phyloP scores from a whole-genome alignment of 2,113 vertebrate genomes.

The Monarcha castaneiventris region DNA sequence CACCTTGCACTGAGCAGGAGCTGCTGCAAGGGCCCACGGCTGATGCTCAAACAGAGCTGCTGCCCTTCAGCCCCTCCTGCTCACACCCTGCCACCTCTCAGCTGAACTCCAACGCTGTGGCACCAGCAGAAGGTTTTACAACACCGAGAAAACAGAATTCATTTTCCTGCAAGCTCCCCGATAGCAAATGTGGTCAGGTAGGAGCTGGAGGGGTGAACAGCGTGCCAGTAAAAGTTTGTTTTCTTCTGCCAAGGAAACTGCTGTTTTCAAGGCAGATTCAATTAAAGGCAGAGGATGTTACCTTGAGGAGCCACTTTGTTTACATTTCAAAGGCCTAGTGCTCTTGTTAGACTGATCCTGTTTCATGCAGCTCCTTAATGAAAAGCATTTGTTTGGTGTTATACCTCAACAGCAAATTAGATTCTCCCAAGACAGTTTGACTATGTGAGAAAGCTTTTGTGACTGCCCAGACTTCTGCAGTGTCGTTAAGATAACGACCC shows the following conservation, averaged over 20 bases:
- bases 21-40: rapidly evolving
- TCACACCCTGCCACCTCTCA: neutral
- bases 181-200: neutral
- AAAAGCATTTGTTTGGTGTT: slow-evolving; percentile 56
- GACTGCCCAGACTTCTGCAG: slow-evolving; percentile 3
- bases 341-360: neutral
- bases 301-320: slow-evolving; percentile 26
- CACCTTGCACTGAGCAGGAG: neutral
- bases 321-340: slow-evolving; percentile 38
- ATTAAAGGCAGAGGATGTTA: slow-evolving; percentile 13
- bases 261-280: slow-evolving; percentile 4
- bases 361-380: slow-evolving; percentile 25
- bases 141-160: neutral
- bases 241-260: neutral
- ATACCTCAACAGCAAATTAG: slow-evolving; percentile 18
- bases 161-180: neutral
- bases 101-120: neutral
- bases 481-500: neutral
- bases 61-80: neutral
- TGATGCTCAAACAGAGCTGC: neutral
- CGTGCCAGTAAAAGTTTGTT: neutral
- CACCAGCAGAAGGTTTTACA: neutral
- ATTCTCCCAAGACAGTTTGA: slow-evolving; percentile 16
- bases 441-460: neutral
- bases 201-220: neutral